Evolutionary conservation across 2,797 vertebrate genomes (phyloP), one percentile per base, ranked within the genome.

Genomic region (Sarcoramphus papa): DNA sequence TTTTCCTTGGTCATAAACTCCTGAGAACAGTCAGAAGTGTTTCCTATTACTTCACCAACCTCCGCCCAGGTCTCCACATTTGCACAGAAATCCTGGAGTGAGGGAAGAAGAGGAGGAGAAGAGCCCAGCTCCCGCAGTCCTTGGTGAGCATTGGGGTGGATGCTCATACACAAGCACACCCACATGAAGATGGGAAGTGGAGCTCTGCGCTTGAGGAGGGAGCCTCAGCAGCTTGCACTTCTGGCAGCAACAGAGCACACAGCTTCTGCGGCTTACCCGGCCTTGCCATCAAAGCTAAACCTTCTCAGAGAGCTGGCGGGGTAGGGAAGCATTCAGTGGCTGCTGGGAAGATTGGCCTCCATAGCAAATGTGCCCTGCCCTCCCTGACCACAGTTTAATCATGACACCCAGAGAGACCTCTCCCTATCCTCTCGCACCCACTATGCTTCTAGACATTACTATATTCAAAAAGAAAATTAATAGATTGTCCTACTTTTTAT

Each of bases 81-180:
- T 0, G 0, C 14, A 28, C 33, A 87, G 63, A 80, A 83, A 59
- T 31, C 69, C 67, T 65, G 30, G 45, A 70, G 45, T 56, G 33
- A 33, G 40, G 27, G 30, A 54, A 74, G 24, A 11, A 27, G 19
- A 72, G 14, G 7, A 43, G 40, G 24, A n/a, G 37, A 23, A 43
- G 22, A 76, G 6, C 9, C 30, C 23, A 41, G 30, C 19, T 82
- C n/a, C 27, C 1, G 0, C 60, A 43, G 57, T 14, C 27, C 28
- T 56, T 3, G 3, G 33, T 78, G 51, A 85, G 30, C 17, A 0
- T 0, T 1, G 2, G 4, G 13, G 12, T 3, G 6, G 24, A n/a
- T 6, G 35, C 43, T 35, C 19, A 22, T 10, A 40, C 25, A 72
- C 23, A 43, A 65, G 14, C 25, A 75, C 18, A 37, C 13, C 28